Evolutionary conservation across 30 jellyfish, hydroid and myxozoan genomes (phyloP), one percentile per base, ranked within the genome.

Genomic region (Aurelia coerulea): DNA sequence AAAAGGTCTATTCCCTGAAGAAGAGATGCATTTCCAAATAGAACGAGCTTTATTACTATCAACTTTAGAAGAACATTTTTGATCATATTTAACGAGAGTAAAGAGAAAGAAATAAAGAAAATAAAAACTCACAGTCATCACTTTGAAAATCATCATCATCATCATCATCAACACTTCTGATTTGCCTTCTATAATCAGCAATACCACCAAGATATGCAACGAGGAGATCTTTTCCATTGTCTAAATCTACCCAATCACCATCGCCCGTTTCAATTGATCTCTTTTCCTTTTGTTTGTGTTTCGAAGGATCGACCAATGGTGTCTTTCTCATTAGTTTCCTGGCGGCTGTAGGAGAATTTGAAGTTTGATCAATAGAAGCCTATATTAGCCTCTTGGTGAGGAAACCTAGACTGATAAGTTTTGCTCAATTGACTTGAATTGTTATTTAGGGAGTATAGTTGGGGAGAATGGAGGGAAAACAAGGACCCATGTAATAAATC

Each of bases 161-260:
- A 32, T 94, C 98, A 80, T 93, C 97, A 67, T 88, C 97, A 18
- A 94, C 96, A 74, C 99, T 89, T 62, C 99, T 71, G 17, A 75
- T 91, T 67, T 89, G 97, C 65, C 99, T 89, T 62, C 90, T 83
- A 85, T 94, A 94, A 56, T 81, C 91, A 53, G 85, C 99, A 59
- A 94, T 79, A 74, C 96, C 92, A 49, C 94, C 96, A 17, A 94
- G 78, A 62, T 94, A 94, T 1, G 99, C 99, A 9, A 85, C 91
- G 2, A 94, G 90, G 34, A 94, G 63, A 42, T 94, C 99, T 80
- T 88, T 94, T 35, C 99, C 99, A 63, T 94, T 89, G 86, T 89
- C 97, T 17, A 96, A 90, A 75, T 94, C 96, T 46, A 86, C 92
- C 77, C 91, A 64, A n/a, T 90, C 96, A 35, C 84, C 87, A 62